A percentile compares a stretch with the other conserved stretches of the same genome.
These are phyloP conservation scores for Diadophis punctatus DNA, from an alignment of 2,113 vertebrate species.

Conservation along the genomic window DNA sequence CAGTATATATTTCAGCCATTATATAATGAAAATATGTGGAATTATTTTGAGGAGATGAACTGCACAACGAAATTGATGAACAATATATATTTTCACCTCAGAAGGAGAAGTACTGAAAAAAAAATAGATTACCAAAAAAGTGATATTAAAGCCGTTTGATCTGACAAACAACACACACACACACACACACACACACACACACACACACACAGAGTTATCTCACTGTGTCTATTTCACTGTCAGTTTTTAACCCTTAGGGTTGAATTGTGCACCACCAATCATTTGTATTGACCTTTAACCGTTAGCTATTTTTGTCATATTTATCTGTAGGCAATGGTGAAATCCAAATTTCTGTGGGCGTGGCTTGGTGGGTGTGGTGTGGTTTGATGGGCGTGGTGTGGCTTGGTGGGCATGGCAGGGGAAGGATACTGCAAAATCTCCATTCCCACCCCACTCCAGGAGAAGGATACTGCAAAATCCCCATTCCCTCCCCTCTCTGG, in stretches of 20 bases:
- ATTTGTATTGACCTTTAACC: slow-evolving; percentile 4
- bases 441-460: too few relatives aligned
- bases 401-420: too few relatives aligned
- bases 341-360: too few relatives aligned
- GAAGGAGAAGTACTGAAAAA: not conserved
- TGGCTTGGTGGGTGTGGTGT: too few relatives aligned
- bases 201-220: not conserved
- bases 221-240: not conserved
- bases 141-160: not conserved
- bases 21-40: not conserved
- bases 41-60: not conserved
- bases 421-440: too few relatives aligned
- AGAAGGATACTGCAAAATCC: too few relatives aligned
- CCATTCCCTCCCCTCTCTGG: too few relatives aligned
- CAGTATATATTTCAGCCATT: not conserved
- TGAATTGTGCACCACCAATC: not conserved
- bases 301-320: not conserved
- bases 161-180: not conserved
- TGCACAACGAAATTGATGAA: not conserved
- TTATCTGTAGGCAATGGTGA: too few relatives aligned
- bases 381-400: too few relatives aligned
- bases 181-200: too few relatives aligned
- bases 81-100: not conserved
- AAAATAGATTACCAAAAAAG: not conserved
- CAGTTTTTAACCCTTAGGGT: not conserved